These are phyloP conservation scores for Sarcophaga peregrina DNA, from an alignment of 1,140 invertebrate species.

Conservation along the genomic window DNA sequence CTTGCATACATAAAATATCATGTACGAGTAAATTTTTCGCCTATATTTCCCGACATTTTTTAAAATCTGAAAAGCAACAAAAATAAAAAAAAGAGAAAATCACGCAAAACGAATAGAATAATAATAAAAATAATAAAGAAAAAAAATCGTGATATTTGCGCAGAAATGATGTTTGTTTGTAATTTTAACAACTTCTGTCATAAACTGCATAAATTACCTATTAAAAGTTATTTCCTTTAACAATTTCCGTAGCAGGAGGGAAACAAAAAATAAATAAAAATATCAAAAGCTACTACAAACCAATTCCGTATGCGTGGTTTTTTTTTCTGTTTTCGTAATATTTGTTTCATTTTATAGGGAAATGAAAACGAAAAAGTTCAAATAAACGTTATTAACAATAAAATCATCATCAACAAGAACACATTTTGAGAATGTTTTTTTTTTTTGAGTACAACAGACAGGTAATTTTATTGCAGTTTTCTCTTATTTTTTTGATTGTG, in stretches of 20 bases:
- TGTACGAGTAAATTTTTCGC: too few species aligned
- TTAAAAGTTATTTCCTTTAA: background rate
- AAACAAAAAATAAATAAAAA: background rate
- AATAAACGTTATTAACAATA: constrained; percentile 5
- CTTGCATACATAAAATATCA: too few species aligned
- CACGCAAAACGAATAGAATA: too few species aligned
- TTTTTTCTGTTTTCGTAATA: too few species aligned
- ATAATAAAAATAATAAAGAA: too few species aligned
- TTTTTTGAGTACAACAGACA: background rate
- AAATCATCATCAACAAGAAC: background rate
- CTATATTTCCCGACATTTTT: too few species aligned
- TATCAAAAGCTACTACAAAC: background rate
- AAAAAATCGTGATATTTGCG: too few species aligned
- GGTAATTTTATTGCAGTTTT: constrained; percentile 1
- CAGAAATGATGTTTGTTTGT: too few species aligned
- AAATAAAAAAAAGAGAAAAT: too few species aligned
- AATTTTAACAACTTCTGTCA: constrained; percentile 1
- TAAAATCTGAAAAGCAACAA: too few species aligned
- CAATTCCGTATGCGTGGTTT: background rate
- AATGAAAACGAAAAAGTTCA: background rate
- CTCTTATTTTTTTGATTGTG: background rate
- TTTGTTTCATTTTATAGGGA: background rate
- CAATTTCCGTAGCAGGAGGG: background rate
- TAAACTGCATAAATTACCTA: constrained; percentile 15
- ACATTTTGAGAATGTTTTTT: background rate